These are phyloP conservation scores for Vireo altiloquus DNA, from an alignment of 2,113 vertebrate genomes.

Conservation along the genomic window DNA sequence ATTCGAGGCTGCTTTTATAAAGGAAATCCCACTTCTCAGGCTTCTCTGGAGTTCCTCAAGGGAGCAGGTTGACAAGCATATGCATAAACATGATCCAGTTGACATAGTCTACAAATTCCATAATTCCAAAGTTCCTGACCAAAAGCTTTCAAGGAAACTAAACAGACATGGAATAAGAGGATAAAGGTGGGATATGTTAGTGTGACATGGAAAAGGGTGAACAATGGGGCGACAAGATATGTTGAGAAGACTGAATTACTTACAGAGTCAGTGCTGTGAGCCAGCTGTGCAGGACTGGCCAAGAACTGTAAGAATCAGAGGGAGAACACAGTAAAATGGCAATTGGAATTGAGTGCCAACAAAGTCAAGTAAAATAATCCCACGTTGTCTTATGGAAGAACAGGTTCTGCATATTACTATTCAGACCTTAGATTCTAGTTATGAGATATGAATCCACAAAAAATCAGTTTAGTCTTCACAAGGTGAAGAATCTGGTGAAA, in stretches of 20 bases:
- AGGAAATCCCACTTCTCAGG: not conserved
- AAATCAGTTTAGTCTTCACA: not conserved
- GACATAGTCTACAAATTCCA: not conserved
- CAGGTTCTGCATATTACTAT: not conserved
- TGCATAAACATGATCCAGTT: not conserved
- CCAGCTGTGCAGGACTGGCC: not conserved
- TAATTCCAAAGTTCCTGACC: conserved; percentile 7
- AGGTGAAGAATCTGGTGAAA: not conserved
- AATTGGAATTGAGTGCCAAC: not conserved
- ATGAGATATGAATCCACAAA: accelerated
- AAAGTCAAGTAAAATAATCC: not conserved
- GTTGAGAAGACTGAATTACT: not conserved
- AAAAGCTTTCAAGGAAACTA: conserved; percentile 14
- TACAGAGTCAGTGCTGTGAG: not conserved
- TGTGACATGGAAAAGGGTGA: not conserved
- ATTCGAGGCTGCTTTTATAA: not conserved
- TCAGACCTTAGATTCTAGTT: not conserved
- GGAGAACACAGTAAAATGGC: not conserved
- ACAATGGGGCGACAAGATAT: not conserved
- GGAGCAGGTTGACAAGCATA: not conserved
- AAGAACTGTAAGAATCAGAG: not conserved
- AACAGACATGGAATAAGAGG: conserved; percentile 8
- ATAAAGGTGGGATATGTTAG: conserved; percentile 16
- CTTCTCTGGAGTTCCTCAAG: not conserved
- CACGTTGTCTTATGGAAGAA: not conserved